phyloP scores from a whole-genome alignment of 2,113 vertebrate species.

The human (Homo sapiens) region GRCh38 chr7:136230501-136231000 shows the following conservation, averaged over 20 bases:
- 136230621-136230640: not conserved
- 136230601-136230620: not conserved
- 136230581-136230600: not conserved
- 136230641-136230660: not conserved
- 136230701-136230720: not conserved
- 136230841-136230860: not conserved
- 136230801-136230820: not conserved
- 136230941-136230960: not conserved
- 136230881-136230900: not conserved
- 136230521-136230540: not conserved
- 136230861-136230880: not conserved
- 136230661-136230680: not conserved
- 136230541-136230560: not conserved
- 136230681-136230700: not conserved
- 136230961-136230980: not conserved
- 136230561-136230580: not conserved
- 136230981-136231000: not conserved
- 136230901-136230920: not conserved
- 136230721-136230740: not conserved
- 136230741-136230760: not conserved
- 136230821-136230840: not conserved
- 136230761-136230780: not conserved
- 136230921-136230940: not conserved
- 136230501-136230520: not conserved
- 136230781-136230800: not conserved